Evolutionary conservation across 1,140 invertebrate genomes (phyloP).

Genomic region (Apocrypta bakeri): DNA sequence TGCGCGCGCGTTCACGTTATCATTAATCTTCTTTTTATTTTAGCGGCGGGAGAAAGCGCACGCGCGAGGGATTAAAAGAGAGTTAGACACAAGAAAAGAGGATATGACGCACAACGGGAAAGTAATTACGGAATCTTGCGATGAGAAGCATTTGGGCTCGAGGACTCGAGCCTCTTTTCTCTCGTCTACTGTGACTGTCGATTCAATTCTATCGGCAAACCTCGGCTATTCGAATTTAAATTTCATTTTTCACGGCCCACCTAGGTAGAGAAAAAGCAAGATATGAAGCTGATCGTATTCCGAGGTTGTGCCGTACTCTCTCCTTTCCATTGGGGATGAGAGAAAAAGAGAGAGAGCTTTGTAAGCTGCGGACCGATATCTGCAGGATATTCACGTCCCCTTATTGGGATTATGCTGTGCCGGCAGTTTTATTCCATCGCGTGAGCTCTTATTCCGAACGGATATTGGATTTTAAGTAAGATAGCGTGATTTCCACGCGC

Average conservation of each 20-base stretch:
- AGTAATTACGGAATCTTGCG: constrained; percentile 21
- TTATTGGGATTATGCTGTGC: neutral
- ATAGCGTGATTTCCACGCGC: neutral
- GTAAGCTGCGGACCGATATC: neutral
- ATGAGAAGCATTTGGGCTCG: neutral
- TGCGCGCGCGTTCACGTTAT: neutral
- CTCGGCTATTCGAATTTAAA: neutral
- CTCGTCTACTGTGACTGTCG: neutral
- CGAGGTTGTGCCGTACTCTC: neutral
- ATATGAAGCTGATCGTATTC: neutral
- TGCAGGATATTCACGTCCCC: neutral
- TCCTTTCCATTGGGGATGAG: neutral
- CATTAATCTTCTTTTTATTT: constrained; percentile 10
- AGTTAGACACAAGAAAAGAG: neutral
- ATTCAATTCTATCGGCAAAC: neutral
- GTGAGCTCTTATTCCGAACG: neutral
- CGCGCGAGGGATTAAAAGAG: neutral
- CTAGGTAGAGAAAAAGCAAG: neutral
- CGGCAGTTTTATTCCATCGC: neutral
- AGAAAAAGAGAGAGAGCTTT: too few species aligned
- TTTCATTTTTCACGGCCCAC: constrained; percentile 12
- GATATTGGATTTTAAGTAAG: neutral
- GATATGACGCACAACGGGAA: neutral
- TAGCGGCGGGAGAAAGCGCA: neutral
- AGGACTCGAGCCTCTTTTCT: neutral